A percentile compares a stretch with the other conserved stretches of the same genome.
These are phyloP conservation scores for Calameuta idolon DNA, from an alignment of 2,888 invertebrate species.

Conservation along the genomic window DNA sequence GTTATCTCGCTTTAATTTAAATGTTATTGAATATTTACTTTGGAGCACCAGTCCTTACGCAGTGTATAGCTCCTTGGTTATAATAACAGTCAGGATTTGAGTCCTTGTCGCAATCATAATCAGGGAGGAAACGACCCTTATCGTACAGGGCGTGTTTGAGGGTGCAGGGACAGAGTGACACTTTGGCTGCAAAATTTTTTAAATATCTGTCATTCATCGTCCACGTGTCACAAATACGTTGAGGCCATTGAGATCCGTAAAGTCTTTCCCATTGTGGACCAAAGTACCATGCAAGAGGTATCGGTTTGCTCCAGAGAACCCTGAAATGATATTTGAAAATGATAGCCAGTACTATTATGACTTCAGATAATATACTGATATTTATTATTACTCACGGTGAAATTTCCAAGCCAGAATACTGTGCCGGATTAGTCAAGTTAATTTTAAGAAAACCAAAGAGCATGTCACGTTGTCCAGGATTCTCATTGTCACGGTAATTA, in stretches of 20 bases:
- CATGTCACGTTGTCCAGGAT: slow-evolving; percentile 78
- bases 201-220: slow-evolving; percentile 83
- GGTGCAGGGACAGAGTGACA: slow-evolving; percentile 91
- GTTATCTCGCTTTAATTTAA: neutral
- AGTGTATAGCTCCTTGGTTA: slow-evolving; percentile 91
- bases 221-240: slow-evolving; percentile 90
- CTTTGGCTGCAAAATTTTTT: slow-evolving; percentile 87
- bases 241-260: slow-evolving; percentile 86
- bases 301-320: slow-evolving; percentile 90
- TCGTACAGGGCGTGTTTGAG: slow-evolving; percentile 91
- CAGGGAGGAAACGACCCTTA: slow-evolving; percentile 92
- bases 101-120: slow-evolving; percentile 91
- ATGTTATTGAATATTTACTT: slow-evolving; percentile 73
- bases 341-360: neutral
- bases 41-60: slow-evolving; percentile 90
- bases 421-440: slow-evolving; percentile 83
- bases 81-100: slow-evolving; percentile 89
- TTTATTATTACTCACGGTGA: slow-evolving; percentile 76
- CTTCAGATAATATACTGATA: neutral
- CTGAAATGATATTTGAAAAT: slow-evolving; percentile 50
- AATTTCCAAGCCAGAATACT: slow-evolving; percentile 74
- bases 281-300: slow-evolving; percentile 95
- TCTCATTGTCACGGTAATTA: slow-evolving; percentile 78
- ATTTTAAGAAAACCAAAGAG: slow-evolving; percentile 90
- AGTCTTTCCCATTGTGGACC: slow-evolving; percentile 87